Evolutionary conservation across 2,797 vertebrate genomes (phyloP), one percentile per base, ranked within the genome.

Genomic region (Basileuterus tristriatus): DNA sequence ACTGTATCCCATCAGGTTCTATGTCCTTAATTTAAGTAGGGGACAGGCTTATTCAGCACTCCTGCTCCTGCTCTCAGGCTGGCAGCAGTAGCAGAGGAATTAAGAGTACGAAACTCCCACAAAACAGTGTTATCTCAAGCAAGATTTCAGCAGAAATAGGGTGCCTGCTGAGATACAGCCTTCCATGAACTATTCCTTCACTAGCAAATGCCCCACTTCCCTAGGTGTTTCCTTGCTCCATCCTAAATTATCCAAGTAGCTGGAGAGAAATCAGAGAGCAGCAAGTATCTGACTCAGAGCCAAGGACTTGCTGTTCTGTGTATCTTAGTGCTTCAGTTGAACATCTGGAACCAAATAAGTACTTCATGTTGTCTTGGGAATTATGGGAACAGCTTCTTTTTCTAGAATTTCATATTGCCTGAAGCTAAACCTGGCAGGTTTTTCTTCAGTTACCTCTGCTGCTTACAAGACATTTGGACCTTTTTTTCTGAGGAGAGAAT

Each of bases 301-400:
- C 86, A 94, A 86, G 87, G 47, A 93, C 69, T 83, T 65, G 37
- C 76, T 72, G 85, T 81, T 93, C 85, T 4, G 1, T 76, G 63
- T 87, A 71, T 79, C 58, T 85, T 10, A 53, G 32, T 64, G 56
- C 67, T 94, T 94, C 88, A 79, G 26, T 0, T 86, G 72, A 93
- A 94, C 94, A 94, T 77, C 89, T 96, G 91, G 84, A 91, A 93
- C 36, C 56, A 83, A 93, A 1, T 77, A 82, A 88, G 39, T 86
- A 68, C 63, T 85, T 80, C 75, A 74, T 27, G 50, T 76, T 93
- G 65, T 52, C 74, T 84, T 63, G 74, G 67, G 77, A 88, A 55
- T 83, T 55, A 75, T 16, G 39, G 76, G 62, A 88, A 93, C 43
- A 90, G 63, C 39, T 89, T 43, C 53, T 90, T 92, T 81, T 95